Percentiles rank a stretch among this genome's conserved stretches.
phyloP scores from a whole-genome alignment of 2,113 vertebrate genomes.

The Pithys albifrons region DNA sequence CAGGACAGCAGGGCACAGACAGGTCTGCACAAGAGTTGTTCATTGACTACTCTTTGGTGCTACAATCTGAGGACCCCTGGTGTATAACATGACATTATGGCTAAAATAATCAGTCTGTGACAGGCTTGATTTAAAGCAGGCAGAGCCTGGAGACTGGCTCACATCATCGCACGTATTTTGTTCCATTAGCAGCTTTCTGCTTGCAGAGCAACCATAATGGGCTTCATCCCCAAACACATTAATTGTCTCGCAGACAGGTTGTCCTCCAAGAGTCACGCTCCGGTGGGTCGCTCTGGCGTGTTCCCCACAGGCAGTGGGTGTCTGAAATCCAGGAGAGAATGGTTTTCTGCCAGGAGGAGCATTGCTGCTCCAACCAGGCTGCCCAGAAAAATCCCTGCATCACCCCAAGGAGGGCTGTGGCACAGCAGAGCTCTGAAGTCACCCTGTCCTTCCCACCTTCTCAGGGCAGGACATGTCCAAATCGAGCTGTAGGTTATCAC shows the following conservation, averaged over 20 bases:
- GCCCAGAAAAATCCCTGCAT: not conserved
- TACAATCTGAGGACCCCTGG: not conserved
- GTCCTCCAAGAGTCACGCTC: not conserved
- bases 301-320: fast-evolving
- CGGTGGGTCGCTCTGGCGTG: not conserved
- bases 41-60: not conserved
- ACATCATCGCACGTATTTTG: not conserved
- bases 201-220: not conserved
- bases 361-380: not conserved
- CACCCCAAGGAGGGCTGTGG: not conserved
- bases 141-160: not conserved
- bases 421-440: not conserved
- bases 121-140: not conserved
- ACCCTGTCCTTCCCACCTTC: not conserved
- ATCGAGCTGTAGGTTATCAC: not conserved
- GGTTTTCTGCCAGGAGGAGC: not conserved
- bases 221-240: not conserved
- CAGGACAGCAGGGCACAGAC: fast-evolving
- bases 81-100: not conserved
- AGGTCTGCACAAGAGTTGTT: not conserved
- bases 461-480: not conserved
- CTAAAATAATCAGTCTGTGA: not conserved
- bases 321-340: not conserved
- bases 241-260: not conserved
- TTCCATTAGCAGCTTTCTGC: not conserved